Base-by-base conservation (phyloP, 2,888 invertebrate genomes). In the Athetis lepigone region DNA sequence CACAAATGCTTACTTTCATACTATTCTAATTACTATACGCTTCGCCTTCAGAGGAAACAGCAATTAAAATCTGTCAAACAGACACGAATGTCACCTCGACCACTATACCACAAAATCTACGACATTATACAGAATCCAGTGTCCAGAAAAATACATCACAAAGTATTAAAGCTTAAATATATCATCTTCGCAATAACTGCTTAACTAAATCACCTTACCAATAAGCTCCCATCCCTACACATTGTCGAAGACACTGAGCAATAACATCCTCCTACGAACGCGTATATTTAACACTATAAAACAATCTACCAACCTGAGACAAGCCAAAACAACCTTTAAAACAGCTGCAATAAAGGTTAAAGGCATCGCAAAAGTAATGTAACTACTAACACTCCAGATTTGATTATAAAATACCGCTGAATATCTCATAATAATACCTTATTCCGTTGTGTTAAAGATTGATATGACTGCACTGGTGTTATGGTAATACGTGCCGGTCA, bases 201-300 rank as follows among this genome's bases (percentile, higher is more conserved):
- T 65, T 72, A 80, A 82, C 75, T 68, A 77, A 79, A 69, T 77
- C 73, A 70, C 63, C 59, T 57, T 25, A 72, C 67, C 71, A 73
- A 63, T 77, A 72, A 73, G 68, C 72, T 82, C 84, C 84, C 88
- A 88, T 81, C 89, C 87, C 91, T 92, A 90, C 83, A 80, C 75
- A 77, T 76, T 80, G 72, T 82, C 80, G 87, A 89, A 89, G 92
- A 91, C 91, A 92, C 91, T 92, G 91, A 92, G 86, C 89, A 91
- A 92, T 92, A 90, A 90, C 91, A 91, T 92, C 90, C 90, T 91
- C 82, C 85, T 81, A 79, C 85, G 82, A 72, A 84, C 80, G 83
- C 87, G 88, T 87, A 90, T 86, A 90, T 88, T 90, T 87, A 90
- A 86, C 87, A 87, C 87, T 64, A 65, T 65, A 49, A 80, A 73